Evolutionary conservation across 92 coral and sea anemone genomes (phyloP).

Genomic region (Actinernus sp.): DNA sequence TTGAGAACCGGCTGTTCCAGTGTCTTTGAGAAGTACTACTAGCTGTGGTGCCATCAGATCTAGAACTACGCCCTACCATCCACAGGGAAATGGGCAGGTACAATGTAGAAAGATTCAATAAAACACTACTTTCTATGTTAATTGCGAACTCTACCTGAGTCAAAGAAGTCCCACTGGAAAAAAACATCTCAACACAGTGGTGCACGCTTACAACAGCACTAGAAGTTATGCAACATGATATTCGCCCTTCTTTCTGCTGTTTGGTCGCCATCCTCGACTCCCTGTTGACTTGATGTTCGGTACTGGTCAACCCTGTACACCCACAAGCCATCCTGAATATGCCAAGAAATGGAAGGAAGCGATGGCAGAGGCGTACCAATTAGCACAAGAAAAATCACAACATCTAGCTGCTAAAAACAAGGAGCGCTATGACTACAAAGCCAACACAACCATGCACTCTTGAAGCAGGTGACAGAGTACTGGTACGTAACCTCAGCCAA

Average conservation of each 20-base stretch:
- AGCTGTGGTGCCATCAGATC: too few species aligned
- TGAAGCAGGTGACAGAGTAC: slow-evolving; percentile 5
- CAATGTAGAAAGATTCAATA: too few species aligned
- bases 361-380: slow-evolving; percentile 13
- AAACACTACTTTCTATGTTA: too few species aligned
- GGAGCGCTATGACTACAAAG: slow-evolving; percentile 10
- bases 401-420: slow-evolving; percentile 11
- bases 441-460: slow-evolving; percentile 19
- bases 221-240: background rate
- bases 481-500: too few species aligned
- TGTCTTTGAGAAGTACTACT: too few species aligned
- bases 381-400: slow-evolving; percentile 18
- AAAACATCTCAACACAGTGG: too few species aligned
- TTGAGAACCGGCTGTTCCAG: too few species aligned
- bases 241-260: slow-evolving; percentile 12
- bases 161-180: too few species aligned
- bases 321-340: slow-evolving; percentile 14
- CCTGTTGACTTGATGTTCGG: slow-evolving; percentile 9
- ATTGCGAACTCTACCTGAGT: too few species aligned
- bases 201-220: slow-evolving; percentile 1
- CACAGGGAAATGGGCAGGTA: too few species aligned
- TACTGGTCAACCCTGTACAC: slow-evolving; percentile 9
- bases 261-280: slow-evolving; percentile 10
- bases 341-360: slow-evolving; percentile 10
- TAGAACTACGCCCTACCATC: too few species aligned